phyloP scores from a whole-genome alignment of 2,797 vertebrate species.

The Natrix natrix region DNA sequence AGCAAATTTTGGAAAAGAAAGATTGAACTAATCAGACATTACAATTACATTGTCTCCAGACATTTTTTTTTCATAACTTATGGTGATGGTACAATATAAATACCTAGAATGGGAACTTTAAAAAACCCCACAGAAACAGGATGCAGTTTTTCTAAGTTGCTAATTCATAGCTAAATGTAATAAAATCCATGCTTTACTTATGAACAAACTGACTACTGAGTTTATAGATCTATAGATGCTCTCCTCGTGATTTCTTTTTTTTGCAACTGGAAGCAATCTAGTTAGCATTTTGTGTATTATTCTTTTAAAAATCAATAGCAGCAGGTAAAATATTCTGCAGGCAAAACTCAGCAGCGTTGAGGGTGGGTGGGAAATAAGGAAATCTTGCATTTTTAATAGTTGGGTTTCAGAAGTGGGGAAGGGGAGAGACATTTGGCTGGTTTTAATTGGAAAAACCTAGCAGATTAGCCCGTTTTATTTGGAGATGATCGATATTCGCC shows the following conservation, averaged over 20 bases:
- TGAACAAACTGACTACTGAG: background rate
- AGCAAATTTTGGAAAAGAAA: background rate
- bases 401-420: constrained; percentile 4
- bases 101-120: background rate
- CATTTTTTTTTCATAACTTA: background rate
- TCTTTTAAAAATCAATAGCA: constrained; percentile 31
- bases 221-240: background rate
- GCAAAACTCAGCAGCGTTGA: background rate
- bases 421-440: constrained; percentile 23
- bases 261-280: background rate
- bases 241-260: background rate
- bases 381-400: constrained; percentile 38
- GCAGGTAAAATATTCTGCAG: constrained; percentile 9
- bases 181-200: background rate
- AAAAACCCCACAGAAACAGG: background rate
- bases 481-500: constrained; percentile 53
- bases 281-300: background rate
- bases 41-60: background rate
- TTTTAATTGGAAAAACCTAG: constrained; percentile 44
- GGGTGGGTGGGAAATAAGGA: background rate
- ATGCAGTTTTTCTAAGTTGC: background rate
- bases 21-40: constrained; percentile 17
- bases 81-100: background rate
- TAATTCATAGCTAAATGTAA: background rate
- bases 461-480: constrained; percentile 46